phyloP scores from a whole-genome alignment of 1,140 invertebrate species.

The Carposina sasakii region DNA sequence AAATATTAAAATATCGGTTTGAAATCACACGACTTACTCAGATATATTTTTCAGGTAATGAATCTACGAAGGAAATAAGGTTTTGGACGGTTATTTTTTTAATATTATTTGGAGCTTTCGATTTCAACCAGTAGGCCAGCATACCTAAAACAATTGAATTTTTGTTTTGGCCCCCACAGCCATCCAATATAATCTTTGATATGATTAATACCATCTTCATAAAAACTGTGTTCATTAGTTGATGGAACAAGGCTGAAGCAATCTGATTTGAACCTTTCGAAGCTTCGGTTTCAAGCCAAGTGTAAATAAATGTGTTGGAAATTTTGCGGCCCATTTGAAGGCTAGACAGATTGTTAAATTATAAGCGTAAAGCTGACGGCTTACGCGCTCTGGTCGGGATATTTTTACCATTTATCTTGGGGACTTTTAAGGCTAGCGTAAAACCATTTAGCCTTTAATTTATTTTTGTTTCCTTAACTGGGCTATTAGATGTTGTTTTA shows the following conservation, averaged over 20 bases:
- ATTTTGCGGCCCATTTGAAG: conserved; percentile 14
- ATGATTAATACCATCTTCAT: conserved; percentile 8
- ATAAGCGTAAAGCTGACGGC: conserved; percentile 22
- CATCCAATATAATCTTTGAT: conserved; percentile 12
- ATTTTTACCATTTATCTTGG: conserved; percentile 9
- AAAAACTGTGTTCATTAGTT: conserved; percentile 16
- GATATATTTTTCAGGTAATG: too few species aligned
- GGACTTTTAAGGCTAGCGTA: conserved; percentile 12
- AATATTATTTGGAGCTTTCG: too few species aligned
- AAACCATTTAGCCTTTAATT: conserved; percentile 13
- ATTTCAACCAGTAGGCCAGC: too few species aligned
- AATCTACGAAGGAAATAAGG: too few species aligned
- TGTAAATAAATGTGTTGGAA: too few species aligned
- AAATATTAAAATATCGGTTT: too few species aligned
- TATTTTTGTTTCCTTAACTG: conserved; percentile 6
- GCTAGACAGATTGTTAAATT: conserved; percentile 23
- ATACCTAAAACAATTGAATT: conserved; percentile 6
- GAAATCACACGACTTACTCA: too few species aligned
- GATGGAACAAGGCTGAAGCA: conserved; percentile 20
- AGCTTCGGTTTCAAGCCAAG: conserved; percentile 15
- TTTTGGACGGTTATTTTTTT: too few species aligned
- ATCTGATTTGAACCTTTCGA: conserved; percentile 23
- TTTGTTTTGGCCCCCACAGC: too few species aligned
- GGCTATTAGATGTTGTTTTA: conserved; percentile 10
- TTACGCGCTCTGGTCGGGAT: conserved; percentile 12